Evolutionary conservation across 2,888 invertebrate species (phyloP), one percentile per base, ranked within the genome.

Genomic region (Brenthis ino): DNA sequence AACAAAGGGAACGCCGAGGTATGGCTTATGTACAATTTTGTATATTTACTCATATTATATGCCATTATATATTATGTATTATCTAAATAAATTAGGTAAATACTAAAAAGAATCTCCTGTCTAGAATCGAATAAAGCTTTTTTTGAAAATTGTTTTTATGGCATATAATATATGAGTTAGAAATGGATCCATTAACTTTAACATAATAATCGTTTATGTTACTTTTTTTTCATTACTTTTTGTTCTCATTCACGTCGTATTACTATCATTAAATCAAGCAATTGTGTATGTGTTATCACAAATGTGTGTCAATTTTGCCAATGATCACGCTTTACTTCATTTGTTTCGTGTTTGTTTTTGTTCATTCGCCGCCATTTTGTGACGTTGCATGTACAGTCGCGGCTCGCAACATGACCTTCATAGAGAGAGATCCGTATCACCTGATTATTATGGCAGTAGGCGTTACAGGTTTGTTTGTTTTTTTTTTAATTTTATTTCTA

Each of bases 351-450:
- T 81, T 78, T 82, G 81, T 78, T 75, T 75, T 68, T 74, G 74
- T 71, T 77, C 69, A 73, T 67, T 74, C 76, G 73, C 79, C 82
- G 83, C 84, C 86, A 85, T 86, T 43, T 43, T 88, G 86, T 91
- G 89, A 86, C 86, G 90, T 85, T 87, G 91, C 91, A 91, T 89
- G 89, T 72, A 81, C 87, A 96, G 96, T 82, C 95, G 95, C 84
- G 96, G 96, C 80, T 96, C 96, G 76, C 95, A 95, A 91, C 95
- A 96, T 93, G 96, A 96, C 87, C 93, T 96, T 79, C 85, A 91
- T 83, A 93, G 95, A 78, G 93, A 93, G 77, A 91, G 95, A 79
- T 96, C 96, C 80, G 94, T 94, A 77, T 96, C 96, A 80, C 96
- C 96, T 74, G 96, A 96, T 87, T 95, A 93, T 83, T 94, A 95